Conservation (phyloP, 2,888 invertebrate species). For the Nemotelus pantherinus region DNA sequence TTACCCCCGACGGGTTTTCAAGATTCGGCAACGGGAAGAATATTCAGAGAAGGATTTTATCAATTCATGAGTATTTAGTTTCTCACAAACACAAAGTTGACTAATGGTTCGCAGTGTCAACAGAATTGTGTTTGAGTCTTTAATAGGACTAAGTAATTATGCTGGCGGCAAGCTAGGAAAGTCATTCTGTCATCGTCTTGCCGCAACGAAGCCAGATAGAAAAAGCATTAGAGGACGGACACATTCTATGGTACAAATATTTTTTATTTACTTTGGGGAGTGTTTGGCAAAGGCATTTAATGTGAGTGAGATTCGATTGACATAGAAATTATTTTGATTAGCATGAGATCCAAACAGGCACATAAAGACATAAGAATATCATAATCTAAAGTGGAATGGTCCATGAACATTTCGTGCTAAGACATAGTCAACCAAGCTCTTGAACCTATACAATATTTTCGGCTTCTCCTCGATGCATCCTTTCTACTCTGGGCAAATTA, state of each 20-base stretch:
- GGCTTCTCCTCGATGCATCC: no score
- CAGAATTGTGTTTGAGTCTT: neutral
- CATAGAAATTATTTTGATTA: no score
- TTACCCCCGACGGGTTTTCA: no score
- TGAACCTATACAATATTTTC: no score
- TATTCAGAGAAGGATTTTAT: constrained; percentile 17
- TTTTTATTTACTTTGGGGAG: neutral
- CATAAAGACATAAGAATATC: no score
- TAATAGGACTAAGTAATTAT: constrained; percentile 26
- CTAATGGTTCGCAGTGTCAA: constrained; percentile 18
- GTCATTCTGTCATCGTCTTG: neutral
- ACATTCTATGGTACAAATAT: neutral
- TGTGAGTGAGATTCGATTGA: neutral
- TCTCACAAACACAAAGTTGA: constrained; percentile 2
- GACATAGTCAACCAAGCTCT: no score
- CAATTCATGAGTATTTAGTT: neutral
- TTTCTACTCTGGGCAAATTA: no score
- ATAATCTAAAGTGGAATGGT: no score
- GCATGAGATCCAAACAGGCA: no score
- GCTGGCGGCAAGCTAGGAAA: neutral
- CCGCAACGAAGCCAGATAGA: neutral
- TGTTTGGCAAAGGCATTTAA: neutral
- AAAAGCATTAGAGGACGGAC: neutral
- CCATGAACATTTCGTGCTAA: no score
- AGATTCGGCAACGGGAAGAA: neutral